Base-by-base conservation (phyloP, 2,797 vertebrate genomes). In the Tadarida brasiliensis region DNA sequence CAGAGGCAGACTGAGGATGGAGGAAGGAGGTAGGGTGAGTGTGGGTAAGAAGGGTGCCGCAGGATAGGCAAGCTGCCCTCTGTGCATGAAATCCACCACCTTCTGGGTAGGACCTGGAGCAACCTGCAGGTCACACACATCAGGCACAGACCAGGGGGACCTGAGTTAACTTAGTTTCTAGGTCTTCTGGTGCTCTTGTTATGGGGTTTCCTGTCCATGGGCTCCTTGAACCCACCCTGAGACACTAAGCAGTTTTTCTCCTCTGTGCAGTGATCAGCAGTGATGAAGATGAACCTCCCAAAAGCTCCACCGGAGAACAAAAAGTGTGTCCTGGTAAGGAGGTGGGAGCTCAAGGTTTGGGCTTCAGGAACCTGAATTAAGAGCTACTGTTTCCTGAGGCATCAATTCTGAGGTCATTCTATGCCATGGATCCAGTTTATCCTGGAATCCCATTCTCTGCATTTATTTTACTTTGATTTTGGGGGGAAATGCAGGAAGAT, bases 251-350 rank as follows among this genome's bases (percentile, higher is more conserved):
- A 26, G 2, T 11, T 82, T 90, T 77, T 20, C n/a, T 94, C 39
- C 28, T 90, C 73, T 91, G 2, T 51, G 30, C 84, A 97, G 97
- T 93, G 30, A 94, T 97, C 95, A 93, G 59, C 80, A 97, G 87
- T 30, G 91, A 93, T 1, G 54, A 0, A 63, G 83, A 70, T 0
- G n/a, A 86, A 24, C 0, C 4, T 22, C 11, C 14, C 0, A 11
- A 35, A 80, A 11, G 39, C 54, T 80, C 17, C n/a, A 57, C 6
- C 0, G 54, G 17, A 11, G 2, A 33, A 7, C 16, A 0, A 77
- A 11, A 10, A 90, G 56, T 7, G 2, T 0, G 5, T 0, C 11
- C 59, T 47, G 80, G 95, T 97, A 95, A 96, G 93, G 24, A 59
- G 70, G 14, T 4, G 71, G 35, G 89, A 24, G 56, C 20, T 30